Conservation (phyloP, 2,797 vertebrate species). For the Silurus lanzhouensis region DNA sequence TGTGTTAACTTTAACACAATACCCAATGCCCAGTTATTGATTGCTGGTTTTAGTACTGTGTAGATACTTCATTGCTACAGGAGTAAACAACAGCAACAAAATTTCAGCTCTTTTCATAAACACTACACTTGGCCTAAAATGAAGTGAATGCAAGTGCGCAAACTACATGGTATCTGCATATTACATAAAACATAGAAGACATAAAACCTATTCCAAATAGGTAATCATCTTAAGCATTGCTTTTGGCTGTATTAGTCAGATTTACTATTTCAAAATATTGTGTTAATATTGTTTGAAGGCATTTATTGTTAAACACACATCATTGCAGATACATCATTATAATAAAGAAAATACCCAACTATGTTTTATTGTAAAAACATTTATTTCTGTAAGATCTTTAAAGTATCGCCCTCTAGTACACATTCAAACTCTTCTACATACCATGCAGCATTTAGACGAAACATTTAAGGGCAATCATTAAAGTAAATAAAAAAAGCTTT, state of each 20-base stretch:
- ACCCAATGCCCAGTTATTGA: too few species aligned
- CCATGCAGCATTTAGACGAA: not conserved
- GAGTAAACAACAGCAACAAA: not conserved
- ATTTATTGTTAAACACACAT: not conserved
- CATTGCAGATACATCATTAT: not conserved
- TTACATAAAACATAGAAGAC: not conserved
- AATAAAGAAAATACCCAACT: not conserved
- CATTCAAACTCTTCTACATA: not conserved
- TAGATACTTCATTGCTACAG: not conserved
- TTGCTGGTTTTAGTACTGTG: too few species aligned
- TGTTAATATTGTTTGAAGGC: not conserved
- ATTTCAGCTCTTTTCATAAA: not conserved
- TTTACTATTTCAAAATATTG: not conserved
- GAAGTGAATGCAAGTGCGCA: not conserved
- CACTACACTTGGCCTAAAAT: not conserved
- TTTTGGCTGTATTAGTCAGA: not conserved
- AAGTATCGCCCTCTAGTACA: not conserved
- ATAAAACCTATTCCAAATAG: not conserved
- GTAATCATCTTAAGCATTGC: too few species aligned
- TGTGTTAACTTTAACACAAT: too few species aligned
- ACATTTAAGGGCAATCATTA: not conserved
- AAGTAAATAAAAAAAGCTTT: not conserved
- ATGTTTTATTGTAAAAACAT: not conserved
- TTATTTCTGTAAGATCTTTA: constrained; percentile 4
- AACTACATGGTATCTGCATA: not conserved